phyloP scores from a whole-genome alignment of 2,888 invertebrate species.

The Drosophila antonietae region DNA sequence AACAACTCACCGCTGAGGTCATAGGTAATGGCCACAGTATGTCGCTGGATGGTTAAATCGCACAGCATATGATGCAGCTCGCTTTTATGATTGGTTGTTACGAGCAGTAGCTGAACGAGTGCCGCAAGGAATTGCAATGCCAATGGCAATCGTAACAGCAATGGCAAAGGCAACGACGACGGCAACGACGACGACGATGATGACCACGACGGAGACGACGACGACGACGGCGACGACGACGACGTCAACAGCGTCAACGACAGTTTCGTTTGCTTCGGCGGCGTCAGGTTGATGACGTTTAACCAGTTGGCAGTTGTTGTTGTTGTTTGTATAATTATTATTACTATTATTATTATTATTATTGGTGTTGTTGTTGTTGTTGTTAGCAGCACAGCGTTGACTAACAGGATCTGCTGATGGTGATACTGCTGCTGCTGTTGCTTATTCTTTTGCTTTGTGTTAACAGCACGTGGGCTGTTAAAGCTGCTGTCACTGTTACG shows the following conservation, averaged over 20 bases:
- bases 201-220: slow-evolving; percentile 37
- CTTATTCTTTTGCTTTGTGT: neutral
- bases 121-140: slow-evolving; percentile 57
- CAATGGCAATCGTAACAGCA: slow-evolving; percentile 42
- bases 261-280: slow-evolving; percentile 60
- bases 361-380: neutral
- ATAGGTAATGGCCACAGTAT: slow-evolving; percentile 80
- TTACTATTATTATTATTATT: neutral
- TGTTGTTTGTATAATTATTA: neutral
- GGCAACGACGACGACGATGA: slow-evolving; percentile 35
- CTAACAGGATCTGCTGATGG: slow-evolving; percentile 28
- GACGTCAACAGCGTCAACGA: slow-evolving; percentile 44
- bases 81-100: slow-evolving; percentile 58
- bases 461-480: slow-evolving; percentile 23
- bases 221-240: slow-evolving; percentile 26
- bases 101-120: slow-evolving; percentile 58
- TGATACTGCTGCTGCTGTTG: neutral
- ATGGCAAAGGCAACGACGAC: slow-evolving; percentile 27
- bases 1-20: slow-evolving; percentile 77
- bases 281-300: slow-evolving; percentile 65
- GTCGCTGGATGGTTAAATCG: slow-evolving; percentile 73
- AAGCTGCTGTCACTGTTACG: slow-evolving; percentile 6
- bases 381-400: slow-evolving; percentile 15
- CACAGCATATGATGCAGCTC: slow-evolving; percentile 83
- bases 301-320: slow-evolving; percentile 36